phyloP scores from a whole-genome alignment of 2,888 invertebrate genomes.

The Caenorhabditis zanzibari region DNA sequence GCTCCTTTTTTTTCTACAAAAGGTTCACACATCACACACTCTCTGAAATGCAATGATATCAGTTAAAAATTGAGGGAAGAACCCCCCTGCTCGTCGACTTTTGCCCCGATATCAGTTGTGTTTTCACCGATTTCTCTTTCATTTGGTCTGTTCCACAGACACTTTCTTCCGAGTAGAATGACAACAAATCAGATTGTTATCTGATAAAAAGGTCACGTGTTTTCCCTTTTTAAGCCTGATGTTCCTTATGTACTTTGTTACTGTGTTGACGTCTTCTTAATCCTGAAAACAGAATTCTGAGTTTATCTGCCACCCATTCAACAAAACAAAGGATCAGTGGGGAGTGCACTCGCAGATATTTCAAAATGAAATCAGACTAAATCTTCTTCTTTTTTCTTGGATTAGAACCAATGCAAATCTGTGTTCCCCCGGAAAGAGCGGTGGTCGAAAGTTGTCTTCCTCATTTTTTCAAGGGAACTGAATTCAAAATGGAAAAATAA shows the following conservation, averaged over 20 bases:
- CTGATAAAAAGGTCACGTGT: conserved; percentile 44
- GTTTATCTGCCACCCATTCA: conserved; percentile 2
- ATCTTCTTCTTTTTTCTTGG: neutral
- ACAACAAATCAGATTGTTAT: conserved; percentile 22
- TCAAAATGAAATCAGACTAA: conserved; percentile 7
- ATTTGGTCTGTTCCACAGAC: neutral
- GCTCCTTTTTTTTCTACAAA: conserved; percentile 23
- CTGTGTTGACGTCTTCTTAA: conserved; percentile 6
- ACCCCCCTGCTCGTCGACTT: conserved; percentile 27
- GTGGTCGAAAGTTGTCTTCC: conserved; percentile 2
- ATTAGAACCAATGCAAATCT: neutral
- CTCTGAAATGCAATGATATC: conserved; percentile 29
- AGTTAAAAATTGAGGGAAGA: conserved; percentile 12
- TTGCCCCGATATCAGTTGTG: conserved; percentile 18
- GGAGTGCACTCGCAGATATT: neutral
- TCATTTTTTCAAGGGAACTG: conserved; percentile 6
- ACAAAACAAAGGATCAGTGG: conserved; percentile 18
- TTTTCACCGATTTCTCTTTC: conserved; percentile 28
- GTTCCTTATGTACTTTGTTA: conserved; percentile 45
- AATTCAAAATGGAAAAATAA: no score
- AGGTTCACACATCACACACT: conserved; percentile 46
- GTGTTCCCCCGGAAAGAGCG: neutral
- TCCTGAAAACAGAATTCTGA: neutral
- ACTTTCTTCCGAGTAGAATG: conserved; percentile 12
- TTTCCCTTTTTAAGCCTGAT: conserved; percentile 23